These are phyloP conservation scores for Neolamprologus variostigma DNA, from an alignment of 2,113 vertebrate genomes.

Conservation along the genomic window DNA sequence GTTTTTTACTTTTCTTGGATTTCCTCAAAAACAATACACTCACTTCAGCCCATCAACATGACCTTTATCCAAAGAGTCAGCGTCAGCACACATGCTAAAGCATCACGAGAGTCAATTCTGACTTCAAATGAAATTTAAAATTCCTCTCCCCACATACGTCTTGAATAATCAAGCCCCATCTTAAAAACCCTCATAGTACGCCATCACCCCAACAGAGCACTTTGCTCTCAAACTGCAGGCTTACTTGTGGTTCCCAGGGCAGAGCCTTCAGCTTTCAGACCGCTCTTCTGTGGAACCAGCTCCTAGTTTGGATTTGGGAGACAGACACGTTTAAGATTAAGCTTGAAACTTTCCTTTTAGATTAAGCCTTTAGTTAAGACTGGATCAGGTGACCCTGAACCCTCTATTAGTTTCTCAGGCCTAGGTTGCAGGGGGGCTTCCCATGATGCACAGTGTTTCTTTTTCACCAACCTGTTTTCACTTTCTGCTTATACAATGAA, in stretches of 20 bases:
- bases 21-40: neutral
- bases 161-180: neutral
- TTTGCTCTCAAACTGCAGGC: neutral
- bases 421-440: no score
- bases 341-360: neutral
- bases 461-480: no score
- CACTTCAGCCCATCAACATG: neutral
- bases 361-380: neutral
- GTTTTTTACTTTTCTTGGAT: neutral
- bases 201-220: neutral
- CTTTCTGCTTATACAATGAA: no score
- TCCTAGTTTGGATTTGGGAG: neutral
- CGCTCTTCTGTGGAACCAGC: neutral
- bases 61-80: neutral
- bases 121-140: neutral
- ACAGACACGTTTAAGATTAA: neutral
- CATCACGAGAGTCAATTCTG: neutral
- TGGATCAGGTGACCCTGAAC: neutral
- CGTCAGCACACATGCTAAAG: neutral
- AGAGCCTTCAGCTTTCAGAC: neutral
- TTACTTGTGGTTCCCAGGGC: neutral
- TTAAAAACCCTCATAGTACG: neutral
- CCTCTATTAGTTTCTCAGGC: no score
- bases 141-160: neutral
- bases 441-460: no score